Base-by-base conservation (phyloP, 2,113 vertebrate species). In the Megatriorchis doriae region DNA sequence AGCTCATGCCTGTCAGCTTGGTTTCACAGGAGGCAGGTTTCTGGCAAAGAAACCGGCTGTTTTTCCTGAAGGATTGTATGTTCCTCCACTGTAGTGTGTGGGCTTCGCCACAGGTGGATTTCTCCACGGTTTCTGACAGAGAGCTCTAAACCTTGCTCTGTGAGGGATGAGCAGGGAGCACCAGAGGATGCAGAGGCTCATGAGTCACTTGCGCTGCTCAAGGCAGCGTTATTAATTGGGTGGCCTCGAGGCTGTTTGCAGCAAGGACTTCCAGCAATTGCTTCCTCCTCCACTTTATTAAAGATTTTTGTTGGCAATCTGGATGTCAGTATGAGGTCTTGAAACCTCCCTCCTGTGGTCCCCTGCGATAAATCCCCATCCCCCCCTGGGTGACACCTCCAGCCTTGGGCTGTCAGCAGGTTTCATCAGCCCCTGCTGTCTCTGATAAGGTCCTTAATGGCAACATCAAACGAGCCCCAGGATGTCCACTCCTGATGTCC, bases 161-260 rank as follows among this genome's bases (percentile, higher is more conserved):
- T 1, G 34, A 16, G 58, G 65, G 66, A 6, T 5, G 67, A 19
- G 36, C 8, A 0, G 62, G 74, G 45, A 38, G 34, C 56, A 3
- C 0, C 6, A 1, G 38, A 10, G 55, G 56, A 4, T 8, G 56
- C 27, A 1, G 32, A 2, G 22, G 58, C 58, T 34, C 20, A 2
- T 32, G 67, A 56, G n/a, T 81, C 86, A 50, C 48, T 18, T 1
- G 4, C 2, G 3, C 31, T 17, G 56, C 78, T 50, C 36, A 3
- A 59, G 78, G 68, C 52, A 59, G 53, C 8, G 1, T 10, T 38
- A 23, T 26, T 43, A 52, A 38, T 16, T 11, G 17, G 61, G 32
- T 31, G 18, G 10, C 53, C 78, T 45, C 1, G 7, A 75, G 79
- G 70, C 58, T 80, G 42, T 19, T 55, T 4, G 3, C 40, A 62